Evolutionary conservation across 2,888 invertebrate species (phyloP).

Genomic region (Laothoe populi): DNA sequence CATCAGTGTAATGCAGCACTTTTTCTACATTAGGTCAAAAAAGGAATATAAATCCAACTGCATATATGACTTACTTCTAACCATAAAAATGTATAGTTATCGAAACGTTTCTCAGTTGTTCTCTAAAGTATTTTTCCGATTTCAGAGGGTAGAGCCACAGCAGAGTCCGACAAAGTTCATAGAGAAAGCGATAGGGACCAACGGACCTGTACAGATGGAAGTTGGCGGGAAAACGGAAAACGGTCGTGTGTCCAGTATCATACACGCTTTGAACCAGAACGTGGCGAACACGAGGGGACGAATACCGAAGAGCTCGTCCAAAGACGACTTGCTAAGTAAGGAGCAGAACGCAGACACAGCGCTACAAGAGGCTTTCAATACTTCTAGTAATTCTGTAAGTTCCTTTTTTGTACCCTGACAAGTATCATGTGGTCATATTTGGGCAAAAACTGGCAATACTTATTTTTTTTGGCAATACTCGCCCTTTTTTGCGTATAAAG

Average conservation of each 20-base stretch:
- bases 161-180: slow-evolving; percentile 73
- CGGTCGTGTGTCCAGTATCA: slow-evolving; percentile 76
- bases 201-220: slow-evolving; percentile 47
- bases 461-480: no score
- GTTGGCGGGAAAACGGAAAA: slow-evolving; percentile 59
- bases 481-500: no score
- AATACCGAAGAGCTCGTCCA: slow-evolving; percentile 76
- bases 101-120: not conserved
- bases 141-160: slow-evolving; percentile 78
- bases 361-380: slow-evolving; percentile 74
- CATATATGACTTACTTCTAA: no score
- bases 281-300: slow-evolving; percentile 62
- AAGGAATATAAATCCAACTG: no score
- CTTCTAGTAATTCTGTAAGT: slow-evolving; percentile 77
- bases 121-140: slow-evolving; percentile 32
- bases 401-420: not conserved
- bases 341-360: slow-evolving; percentile 65
- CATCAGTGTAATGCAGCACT: no score
- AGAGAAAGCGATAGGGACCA: slow-evolving; percentile 72
- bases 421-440: no score
- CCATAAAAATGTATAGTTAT: no score
- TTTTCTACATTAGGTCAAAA: no score
- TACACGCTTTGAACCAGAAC: slow-evolving; percentile 73
- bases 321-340: slow-evolving; percentile 72
- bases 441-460: no score